Conservation (phyloP, 2,888 invertebrate genomes). For the Pinctada fucata region DNA sequence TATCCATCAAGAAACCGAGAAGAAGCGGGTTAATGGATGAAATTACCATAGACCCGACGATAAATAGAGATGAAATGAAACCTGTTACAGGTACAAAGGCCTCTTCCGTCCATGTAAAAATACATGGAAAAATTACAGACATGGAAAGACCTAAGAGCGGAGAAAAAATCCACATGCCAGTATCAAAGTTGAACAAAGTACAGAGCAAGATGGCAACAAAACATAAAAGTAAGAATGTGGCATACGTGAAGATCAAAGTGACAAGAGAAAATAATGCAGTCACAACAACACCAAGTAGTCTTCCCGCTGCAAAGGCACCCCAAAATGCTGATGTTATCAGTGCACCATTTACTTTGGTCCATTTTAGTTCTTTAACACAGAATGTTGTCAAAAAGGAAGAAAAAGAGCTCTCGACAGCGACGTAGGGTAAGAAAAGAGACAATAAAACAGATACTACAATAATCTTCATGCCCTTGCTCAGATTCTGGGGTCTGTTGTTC, state of each 20-base stretch:
- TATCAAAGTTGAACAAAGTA: slow-evolving; percentile 24
- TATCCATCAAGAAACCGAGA: slow-evolving; percentile 56
- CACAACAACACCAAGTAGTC: slow-evolving; percentile 44
- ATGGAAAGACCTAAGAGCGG: slow-evolving; percentile 50
- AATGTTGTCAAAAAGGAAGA: slow-evolving; percentile 34
- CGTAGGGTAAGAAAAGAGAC: slow-evolving; percentile 21
- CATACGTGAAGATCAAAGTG: slow-evolving; percentile 34
- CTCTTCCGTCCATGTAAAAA: slow-evolving; percentile 57
- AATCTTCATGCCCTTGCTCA: slow-evolving; percentile 19
- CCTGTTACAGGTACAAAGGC: slow-evolving; percentile 51
- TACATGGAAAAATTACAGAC: slow-evolving; percentile 53
- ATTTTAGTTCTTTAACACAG: slow-evolving; percentile 35
- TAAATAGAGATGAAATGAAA: slow-evolving; percentile 49
- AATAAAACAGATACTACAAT: slow-evolving; percentile 12
- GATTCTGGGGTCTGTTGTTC: not conserved
- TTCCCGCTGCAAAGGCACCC: slow-evolving; percentile 30
- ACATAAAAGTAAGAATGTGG: slow-evolving; percentile 15
- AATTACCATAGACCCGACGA: slow-evolving; percentile 48
- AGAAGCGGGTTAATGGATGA: slow-evolving; percentile 52
- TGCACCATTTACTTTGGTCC: slow-evolving; percentile 32
- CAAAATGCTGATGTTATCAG: slow-evolving; percentile 34
- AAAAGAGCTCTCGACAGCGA: slow-evolving; percentile 32
- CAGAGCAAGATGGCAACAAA: slow-evolving; percentile 36
- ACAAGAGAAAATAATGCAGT: slow-evolving; percentile 35
- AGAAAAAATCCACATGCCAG: slow-evolving; percentile 49